Evolutionary conservation across 2,797 vertebrate genomes (phyloP).

Genomic region (Epinephelus malabaricus): DNA sequence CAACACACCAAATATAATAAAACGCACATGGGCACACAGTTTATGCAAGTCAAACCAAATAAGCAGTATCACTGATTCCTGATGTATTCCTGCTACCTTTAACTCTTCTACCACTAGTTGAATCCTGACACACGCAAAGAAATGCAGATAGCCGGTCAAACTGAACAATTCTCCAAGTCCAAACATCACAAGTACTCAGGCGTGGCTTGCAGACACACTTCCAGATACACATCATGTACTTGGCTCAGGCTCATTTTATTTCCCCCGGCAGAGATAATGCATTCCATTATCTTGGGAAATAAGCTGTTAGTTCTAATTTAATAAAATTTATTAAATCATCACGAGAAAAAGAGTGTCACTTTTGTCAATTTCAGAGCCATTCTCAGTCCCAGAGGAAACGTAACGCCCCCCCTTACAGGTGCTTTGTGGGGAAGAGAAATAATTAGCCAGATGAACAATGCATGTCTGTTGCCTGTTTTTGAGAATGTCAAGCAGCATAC

Average conservation of each 20-base stretch:
- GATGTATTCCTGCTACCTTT: not conserved
- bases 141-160: constrained; percentile 9
- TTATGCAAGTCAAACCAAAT: too few relatives aligned
- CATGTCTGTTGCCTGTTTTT: not conserved
- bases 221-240: constrained; percentile 23
- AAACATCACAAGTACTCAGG: not conserved
- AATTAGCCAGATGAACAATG: constrained; percentile 8
- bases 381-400: not conserved
- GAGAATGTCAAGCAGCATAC: not conserved
- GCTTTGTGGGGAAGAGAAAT: constrained; percentile 10
- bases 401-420: not conserved
- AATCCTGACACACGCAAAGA: not conserved
- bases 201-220: constrained; percentile 15
- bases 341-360: constrained; percentile 30
- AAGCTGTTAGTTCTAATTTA: constrained; percentile 50
- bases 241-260: constrained; percentile 47
- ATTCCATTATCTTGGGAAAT: constrained; percentile 45
- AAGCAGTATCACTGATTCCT: not conserved
- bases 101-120: too few relatives aligned
- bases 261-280: constrained; percentile 38
- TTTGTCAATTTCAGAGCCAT: constrained; percentile 22
- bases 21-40: not conserved
- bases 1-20: not conserved
- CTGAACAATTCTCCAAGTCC: not conserved
- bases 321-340: constrained; percentile 43